A percentile compares a stretch with the other conserved stretches of the same genome.
These are phyloP conservation scores for Strigamia crassipes DNA, from an alignment of 2,888 invertebrate genomes.

Conservation along the genomic window DNA sequence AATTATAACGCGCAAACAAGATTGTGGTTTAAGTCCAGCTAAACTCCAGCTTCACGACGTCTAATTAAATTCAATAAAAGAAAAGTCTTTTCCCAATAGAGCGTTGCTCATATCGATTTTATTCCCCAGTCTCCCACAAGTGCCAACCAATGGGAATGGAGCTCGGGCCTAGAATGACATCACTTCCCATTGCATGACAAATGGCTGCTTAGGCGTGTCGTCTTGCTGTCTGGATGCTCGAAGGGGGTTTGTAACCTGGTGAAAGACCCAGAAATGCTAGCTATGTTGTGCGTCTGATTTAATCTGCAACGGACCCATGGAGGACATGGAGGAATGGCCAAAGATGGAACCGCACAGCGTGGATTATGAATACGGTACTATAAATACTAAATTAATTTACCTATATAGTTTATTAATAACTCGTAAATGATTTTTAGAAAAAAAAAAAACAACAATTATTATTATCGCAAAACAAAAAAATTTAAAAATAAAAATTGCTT, in stretches of 20 bases:
- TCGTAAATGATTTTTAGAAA: background rate
- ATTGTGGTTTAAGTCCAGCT: too few species aligned
- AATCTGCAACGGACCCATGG: background rate
- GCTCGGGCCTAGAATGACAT: slow-evolving; percentile 6
- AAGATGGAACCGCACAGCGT: slow-evolving; percentile 43
- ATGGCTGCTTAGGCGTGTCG: slow-evolving; percentile 31
- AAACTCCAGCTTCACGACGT: too few species aligned
- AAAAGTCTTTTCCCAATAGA: too few species aligned
- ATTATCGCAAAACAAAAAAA: too few species aligned
- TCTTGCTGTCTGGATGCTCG: slow-evolving; percentile 43
- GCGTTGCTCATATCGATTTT: background rate
- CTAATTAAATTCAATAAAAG: background rate
- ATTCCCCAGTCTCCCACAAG: background rate
- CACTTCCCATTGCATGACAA: slow-evolving; percentile 3
- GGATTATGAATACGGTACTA: slow-evolving; percentile 36
- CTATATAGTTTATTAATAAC: background rate
- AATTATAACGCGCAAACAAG: too few species aligned
- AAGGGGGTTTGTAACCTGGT: background rate
- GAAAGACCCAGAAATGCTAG: background rate
- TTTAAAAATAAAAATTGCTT: too few species aligned
- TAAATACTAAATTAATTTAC: background rate
- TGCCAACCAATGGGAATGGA: slow-evolving; percentile 5
- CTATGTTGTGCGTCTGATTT: background rate
- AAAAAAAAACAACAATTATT: background rate
- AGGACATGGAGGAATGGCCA: slow-evolving; percentile 34